These are phyloP conservation scores for Tichodroma muraria DNA, from an alignment of 2,113 vertebrate genomes.

Conservation along the genomic window DNA sequence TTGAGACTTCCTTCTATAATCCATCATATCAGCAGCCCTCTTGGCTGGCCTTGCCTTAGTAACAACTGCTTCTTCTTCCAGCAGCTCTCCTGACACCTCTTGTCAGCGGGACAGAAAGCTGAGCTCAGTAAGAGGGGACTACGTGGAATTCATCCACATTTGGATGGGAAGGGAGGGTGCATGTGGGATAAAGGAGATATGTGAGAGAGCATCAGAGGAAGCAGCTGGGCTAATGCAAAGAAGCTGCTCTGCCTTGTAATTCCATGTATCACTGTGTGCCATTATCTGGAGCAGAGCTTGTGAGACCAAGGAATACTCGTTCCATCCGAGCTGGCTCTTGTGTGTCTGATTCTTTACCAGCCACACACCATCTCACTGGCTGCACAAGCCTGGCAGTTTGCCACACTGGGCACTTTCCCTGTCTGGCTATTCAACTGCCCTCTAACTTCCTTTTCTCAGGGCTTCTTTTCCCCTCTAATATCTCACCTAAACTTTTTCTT, in stretches of 20 bases:
- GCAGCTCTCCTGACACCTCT: not conserved
- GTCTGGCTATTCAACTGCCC: not conserved
- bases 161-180: not conserved
- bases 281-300: not conserved
- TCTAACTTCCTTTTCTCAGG: not conserved
- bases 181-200: not conserved
- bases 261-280: not conserved
- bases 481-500: slow-evolving; percentile 16
- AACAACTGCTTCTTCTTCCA: not conserved
- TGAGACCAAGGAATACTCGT: not conserved
- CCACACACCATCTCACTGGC: not conserved
- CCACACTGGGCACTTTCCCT: not conserved
- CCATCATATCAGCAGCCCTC: not conserved
- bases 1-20: not conserved
- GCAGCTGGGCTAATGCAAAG: not conserved
- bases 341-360: not conserved
- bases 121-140: not conserved
- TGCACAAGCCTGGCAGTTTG: not conserved
- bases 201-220: not conserved
- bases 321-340: not conserved
- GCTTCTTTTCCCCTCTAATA: not conserved
- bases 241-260: not conserved
- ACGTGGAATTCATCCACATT: not conserved
- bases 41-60: not conserved
- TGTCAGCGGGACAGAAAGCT: not conserved